These are phyloP conservation scores for Apomyelois bistriatella DNA, from an alignment of 2,888 invertebrate species.

Conservation along the genomic window DNA sequence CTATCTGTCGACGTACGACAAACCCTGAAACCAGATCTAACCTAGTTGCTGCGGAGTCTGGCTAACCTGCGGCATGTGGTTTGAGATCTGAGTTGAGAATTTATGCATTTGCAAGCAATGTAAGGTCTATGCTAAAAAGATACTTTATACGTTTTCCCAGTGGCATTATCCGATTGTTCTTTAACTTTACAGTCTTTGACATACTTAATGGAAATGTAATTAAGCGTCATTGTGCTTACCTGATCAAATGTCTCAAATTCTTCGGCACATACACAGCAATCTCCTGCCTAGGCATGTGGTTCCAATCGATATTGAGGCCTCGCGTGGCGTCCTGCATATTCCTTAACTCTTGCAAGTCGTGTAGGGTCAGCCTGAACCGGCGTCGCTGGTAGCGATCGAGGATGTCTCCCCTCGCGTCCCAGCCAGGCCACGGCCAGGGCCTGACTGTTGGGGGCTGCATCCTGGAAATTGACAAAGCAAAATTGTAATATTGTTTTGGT, in stretches of 20 bases:
- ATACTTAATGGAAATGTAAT: too few relatives aligned
- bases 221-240: constrained; percentile 22
- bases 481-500: too few relatives aligned
- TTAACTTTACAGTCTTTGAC: too few relatives aligned
- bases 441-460: constrained; percentile 30
- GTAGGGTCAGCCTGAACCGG: constrained; percentile 16
- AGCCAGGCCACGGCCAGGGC: constrained; percentile 19
- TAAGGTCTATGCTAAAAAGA: too few relatives aligned
- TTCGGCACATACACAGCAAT: constrained; percentile 29
- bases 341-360: constrained; percentile 16
- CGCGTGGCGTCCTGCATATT: constrained; percentile 21
- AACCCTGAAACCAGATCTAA: too few relatives aligned
- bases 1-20: too few relatives aligned
- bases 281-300: constrained; percentile 25
- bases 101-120: too few relatives aligned
- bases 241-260: constrained; percentile 28
- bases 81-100: too few relatives aligned
- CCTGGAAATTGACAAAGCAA: constrained; percentile 15
- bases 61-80: too few relatives aligned
- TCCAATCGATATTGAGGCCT: constrained; percentile 23
- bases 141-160: too few relatives aligned
- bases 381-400: constrained; percentile 21
- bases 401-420: constrained; percentile 31
- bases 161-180: too few relatives aligned
- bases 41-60: too few relatives aligned